These are phyloP conservation scores for Diuraphis noxia DNA, from an alignment of 1,140 invertebrate species.

Conservation along the genomic window DNA sequence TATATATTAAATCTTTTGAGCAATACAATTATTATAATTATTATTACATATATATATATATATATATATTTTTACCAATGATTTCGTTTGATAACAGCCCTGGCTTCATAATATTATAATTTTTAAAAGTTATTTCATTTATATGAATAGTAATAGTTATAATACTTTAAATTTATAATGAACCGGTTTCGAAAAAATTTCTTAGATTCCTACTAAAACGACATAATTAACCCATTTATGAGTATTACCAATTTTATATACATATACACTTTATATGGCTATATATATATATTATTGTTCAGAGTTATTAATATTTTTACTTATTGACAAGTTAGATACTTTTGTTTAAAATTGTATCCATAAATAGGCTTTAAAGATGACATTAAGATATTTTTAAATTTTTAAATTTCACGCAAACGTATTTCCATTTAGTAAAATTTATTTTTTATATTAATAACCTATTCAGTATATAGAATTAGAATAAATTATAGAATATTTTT, in stretches of 20 bases:
- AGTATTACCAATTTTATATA: not conserved
- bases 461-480: no score
- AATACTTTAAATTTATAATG: not conserved
- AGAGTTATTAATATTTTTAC: no score
- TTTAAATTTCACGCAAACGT: not conserved
- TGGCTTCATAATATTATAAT: not conserved
- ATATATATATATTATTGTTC: no score
- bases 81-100: not conserved
- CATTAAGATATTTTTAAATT: not conserved
- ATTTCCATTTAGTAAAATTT: no score
- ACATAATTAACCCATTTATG: constrained; percentile 17
- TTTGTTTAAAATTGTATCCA: not conserved
- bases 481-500: not conserved
- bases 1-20: not conserved
- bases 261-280: not conserved
- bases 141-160: not conserved
- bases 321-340: not conserved
- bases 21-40: not conserved
- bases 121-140: not conserved
- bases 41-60: not conserved
- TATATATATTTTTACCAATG: not conserved
- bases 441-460: no score
- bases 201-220: not conserved
- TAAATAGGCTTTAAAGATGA: not conserved
- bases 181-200: not conserved